These are phyloP conservation scores for Andrena bucephala DNA, from an alignment of 2,888 invertebrate genomes.

Conservation along the genomic window DNA sequence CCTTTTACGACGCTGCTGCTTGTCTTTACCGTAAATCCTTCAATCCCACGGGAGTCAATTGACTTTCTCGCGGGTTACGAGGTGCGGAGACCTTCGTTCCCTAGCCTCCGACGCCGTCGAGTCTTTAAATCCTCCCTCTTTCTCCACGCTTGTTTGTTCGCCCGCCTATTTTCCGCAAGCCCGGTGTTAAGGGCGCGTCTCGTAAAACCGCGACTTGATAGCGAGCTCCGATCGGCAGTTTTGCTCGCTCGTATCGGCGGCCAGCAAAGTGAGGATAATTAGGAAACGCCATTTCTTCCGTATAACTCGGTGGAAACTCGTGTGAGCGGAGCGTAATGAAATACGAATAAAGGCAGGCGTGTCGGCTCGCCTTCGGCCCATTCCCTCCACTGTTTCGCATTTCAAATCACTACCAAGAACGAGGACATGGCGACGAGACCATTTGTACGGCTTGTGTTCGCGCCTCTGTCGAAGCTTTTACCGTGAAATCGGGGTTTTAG, in stretches of 20 bases:
- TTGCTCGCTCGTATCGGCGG: background rate
- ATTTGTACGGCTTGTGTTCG: slow-evolving; percentile 56
- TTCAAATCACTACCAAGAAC: slow-evolving; percentile 49
- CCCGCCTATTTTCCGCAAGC: background rate
- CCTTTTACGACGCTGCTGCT: slow-evolving; percentile 71
- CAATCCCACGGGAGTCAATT: slow-evolving; percentile 75
- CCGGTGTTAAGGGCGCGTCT: slow-evolving; percentile 13
- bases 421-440: slow-evolving; percentile 46
- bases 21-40: slow-evolving; percentile 77
- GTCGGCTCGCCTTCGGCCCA: background rate
- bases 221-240: slow-evolving; percentile 10
- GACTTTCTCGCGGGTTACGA: slow-evolving; percentile 74
- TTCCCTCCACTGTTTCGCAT: slow-evolving; percentile 42
- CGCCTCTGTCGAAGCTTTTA: slow-evolving; percentile 36
- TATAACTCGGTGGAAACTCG: background rate
- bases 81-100: slow-evolving; percentile 54
- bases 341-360: slow-evolving; percentile 1
- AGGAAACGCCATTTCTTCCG: slow-evolving; percentile 1
- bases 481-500: slow-evolving; percentile 22
- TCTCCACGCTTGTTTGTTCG: slow-evolving; percentile 23
- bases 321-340: background rate
- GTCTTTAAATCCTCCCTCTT: slow-evolving; percentile 29
- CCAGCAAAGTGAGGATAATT: background rate
- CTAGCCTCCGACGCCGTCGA: background rate
- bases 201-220: slow-evolving; percentile 13